A percentile compares a stretch with the other conserved stretches of the same genome.
Evolutionary conservation across 2,888 invertebrate genomes (phyloP).

Genomic region (Oxycera nigricornis): DNA sequence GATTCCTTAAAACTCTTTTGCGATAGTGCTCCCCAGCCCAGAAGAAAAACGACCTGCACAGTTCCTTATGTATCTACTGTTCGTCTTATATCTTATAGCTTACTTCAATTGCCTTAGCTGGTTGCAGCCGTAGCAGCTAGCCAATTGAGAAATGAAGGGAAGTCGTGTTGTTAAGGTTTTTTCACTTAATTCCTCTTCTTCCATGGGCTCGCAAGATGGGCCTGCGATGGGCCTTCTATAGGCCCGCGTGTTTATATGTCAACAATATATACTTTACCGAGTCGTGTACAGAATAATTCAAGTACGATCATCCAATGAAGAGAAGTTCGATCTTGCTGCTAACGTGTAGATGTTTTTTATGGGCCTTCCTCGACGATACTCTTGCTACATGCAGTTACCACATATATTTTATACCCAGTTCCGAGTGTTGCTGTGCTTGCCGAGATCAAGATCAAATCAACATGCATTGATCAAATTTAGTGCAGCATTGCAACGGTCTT

Average conservation of each 20-base stretch:
- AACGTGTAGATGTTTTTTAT: conserved; percentile 38
- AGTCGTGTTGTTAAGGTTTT: conserved; percentile 45
- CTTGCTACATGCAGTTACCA: conserved; percentile 14
- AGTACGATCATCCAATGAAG: conserved; percentile 14
- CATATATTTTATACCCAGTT: background rate
- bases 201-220: conserved; percentile 40
- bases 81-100: conserved; percentile 22
- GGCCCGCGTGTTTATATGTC: conserved; percentile 39
- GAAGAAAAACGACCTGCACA: conserved; percentile 28
- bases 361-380: conserved; percentile 34
- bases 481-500: conserved; percentile 15
- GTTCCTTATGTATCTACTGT: conserved; percentile 34
- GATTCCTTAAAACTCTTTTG: conserved; percentile 31
- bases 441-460: conserved; percentile 33
- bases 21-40: conserved; percentile 30
- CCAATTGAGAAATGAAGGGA: conserved; percentile 45
- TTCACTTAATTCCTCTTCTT: conserved; percentile 46
- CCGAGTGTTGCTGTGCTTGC: conserved; percentile 10
- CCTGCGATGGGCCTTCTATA: conserved; percentile 8
- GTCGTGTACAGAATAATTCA: conserved; percentile 41
- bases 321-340: conserved; percentile 32
- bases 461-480: conserved; percentile 37
- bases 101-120: background rate
- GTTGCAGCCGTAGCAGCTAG: background rate
- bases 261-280: conserved; percentile 39